These are phyloP conservation scores for Hyles vespertilio DNA, from an alignment of 1,140 invertebrate species.

Conservation along the genomic window DNA sequence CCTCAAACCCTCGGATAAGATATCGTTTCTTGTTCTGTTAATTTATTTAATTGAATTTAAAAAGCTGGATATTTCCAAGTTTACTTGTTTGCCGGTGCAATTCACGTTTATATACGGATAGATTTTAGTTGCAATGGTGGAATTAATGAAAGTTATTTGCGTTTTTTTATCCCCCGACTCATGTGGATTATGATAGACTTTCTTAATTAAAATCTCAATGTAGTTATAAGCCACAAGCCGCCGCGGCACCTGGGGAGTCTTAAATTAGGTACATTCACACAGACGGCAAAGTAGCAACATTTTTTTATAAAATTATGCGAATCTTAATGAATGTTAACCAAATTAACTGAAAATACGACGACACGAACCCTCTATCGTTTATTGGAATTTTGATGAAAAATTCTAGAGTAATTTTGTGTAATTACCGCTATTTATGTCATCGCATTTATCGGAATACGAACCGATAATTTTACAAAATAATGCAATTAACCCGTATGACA, in stretches of 20 bases:
- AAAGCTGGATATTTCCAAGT: conserved; percentile 2
- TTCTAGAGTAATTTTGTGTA: no score
- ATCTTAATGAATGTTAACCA: no score
- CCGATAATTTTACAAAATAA: no score
- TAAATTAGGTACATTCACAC: conserved; percentile 39
- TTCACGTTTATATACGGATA: background rate
- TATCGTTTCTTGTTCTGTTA: conserved; percentile 24
- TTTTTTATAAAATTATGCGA: no score
- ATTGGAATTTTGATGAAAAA: no score
- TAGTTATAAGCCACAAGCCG: conserved; percentile 56
- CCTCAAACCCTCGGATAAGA: conserved; percentile 25
- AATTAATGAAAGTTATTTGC: conserved; percentile 12
- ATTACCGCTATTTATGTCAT: no score
- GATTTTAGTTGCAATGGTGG: background rate
- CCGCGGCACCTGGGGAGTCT: conserved; percentile 52
- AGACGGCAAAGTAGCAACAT: no score
- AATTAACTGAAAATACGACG: no score
- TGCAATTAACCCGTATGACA: no score
- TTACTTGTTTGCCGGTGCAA: background rate
- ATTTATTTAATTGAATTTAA: conserved; percentile 18
- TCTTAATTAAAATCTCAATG: conserved; percentile 66
- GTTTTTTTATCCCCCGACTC: conserved; percentile 22
- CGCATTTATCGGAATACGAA: no score
- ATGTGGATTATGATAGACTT: conserved; percentile 50
- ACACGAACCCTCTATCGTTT: no score